Evolutionary conservation across 92 coral and sea anemone species (phyloP).

Genomic region (Zoanthus sansibaricus): DNA sequence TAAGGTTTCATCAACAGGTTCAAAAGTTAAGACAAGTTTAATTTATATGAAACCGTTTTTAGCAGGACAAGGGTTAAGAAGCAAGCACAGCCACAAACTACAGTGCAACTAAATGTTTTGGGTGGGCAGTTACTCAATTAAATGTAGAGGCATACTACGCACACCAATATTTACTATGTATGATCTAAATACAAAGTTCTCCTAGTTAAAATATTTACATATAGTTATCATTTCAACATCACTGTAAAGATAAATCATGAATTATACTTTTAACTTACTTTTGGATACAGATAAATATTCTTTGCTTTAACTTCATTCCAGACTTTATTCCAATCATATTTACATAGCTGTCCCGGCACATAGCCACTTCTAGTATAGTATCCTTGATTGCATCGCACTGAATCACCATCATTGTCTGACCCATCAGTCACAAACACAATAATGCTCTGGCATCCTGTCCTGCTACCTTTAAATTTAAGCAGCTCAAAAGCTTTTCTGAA

Average conservation of each 20-base stretch:
- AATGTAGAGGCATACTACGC: too few relatives aligned
- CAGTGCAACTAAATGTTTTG: too few relatives aligned
- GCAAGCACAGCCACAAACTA: too few relatives aligned
- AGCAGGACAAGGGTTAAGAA: too few relatives aligned
- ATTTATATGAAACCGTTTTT: too few relatives aligned
- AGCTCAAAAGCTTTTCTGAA: conserved; percentile 88
- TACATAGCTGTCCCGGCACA: conserved; percentile 92
- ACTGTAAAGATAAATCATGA: neutral
- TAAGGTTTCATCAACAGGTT: too few relatives aligned
- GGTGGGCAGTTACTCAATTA: too few relatives aligned
- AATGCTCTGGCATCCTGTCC: conserved; percentile 96
- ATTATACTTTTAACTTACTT: conserved; percentile 45
- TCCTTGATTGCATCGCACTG: conserved; percentile 94
- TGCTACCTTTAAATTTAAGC: conserved; percentile 74
- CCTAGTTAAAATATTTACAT: too few relatives aligned
- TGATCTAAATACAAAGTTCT: too few relatives aligned
- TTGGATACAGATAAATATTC: conserved; percentile 83
- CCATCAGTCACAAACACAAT: conserved; percentile 97
- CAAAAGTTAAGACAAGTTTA: too few relatives aligned
- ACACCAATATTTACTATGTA: too few relatives aligned
- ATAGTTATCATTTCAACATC: neutral
- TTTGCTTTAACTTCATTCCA: conserved; percentile 87
- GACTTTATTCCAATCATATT: conserved; percentile 93
- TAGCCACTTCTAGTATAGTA: conserved; percentile 99
- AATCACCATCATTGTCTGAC: conserved; percentile 92